These are phyloP conservation scores for Sylvietta virens DNA, from an alignment of 2,113 vertebrate species.

Conservation along the genomic window DNA sequence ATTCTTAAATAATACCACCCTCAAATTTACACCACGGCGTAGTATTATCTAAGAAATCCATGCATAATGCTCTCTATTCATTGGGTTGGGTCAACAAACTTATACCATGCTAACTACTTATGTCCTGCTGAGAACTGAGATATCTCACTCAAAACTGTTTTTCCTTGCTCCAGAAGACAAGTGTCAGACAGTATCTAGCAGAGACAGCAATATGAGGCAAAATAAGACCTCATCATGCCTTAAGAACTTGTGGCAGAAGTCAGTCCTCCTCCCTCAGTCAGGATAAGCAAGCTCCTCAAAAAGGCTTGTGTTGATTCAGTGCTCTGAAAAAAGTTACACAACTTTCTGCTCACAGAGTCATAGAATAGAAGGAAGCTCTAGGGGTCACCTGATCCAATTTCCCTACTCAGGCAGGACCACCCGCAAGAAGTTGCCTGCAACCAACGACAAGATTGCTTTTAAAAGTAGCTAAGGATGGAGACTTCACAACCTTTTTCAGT, in stretches of 20 bases:
- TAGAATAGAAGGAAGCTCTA: background rate
- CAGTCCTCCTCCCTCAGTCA: background rate
- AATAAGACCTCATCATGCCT: background rate
- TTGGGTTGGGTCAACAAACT: background rate
- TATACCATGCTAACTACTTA: background rate
- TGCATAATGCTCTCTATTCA: background rate
- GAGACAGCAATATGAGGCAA: background rate
- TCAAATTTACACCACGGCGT: background rate
- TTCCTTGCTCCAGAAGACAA: background rate
- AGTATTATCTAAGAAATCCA: background rate
- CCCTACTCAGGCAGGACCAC: background rate
- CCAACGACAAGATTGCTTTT: background rate
- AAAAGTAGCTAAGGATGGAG: background rate
- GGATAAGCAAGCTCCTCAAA: background rate
- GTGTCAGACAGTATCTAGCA: background rate
- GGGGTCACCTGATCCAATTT: background rate
- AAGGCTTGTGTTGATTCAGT: background rate
- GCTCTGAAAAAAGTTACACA: background rate
- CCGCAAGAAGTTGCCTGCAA: background rate
- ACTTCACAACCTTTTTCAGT: background rate
- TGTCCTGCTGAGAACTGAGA: background rate
- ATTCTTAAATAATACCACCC: background rate
- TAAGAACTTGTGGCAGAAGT: background rate
- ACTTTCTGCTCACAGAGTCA: background rate
- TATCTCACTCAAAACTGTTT: background rate